Evolutionary conservation across 2,797 vertebrate genomes (phyloP).

Genomic region (Leontocebus nigricollis): DNA sequence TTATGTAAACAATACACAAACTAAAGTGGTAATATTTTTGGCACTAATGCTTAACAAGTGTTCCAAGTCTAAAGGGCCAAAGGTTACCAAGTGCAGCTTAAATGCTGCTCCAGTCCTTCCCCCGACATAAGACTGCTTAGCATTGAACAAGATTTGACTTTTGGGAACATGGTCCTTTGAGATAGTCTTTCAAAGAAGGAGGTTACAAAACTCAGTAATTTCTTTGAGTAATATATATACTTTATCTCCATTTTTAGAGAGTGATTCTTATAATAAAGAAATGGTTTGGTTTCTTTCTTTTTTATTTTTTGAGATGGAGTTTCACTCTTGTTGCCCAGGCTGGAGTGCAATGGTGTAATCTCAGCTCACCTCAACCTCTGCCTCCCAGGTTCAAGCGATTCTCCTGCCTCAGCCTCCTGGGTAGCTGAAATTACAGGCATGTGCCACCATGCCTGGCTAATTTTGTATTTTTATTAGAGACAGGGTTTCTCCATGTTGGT

Average conservation of each 20-base stretch:
- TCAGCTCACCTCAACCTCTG: too few species aligned
- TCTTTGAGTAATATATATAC: not conserved
- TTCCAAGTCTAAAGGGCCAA: not conserved
- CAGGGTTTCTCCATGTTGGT: too few species aligned
- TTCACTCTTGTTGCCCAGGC: too few species aligned
- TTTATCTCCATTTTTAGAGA: not conserved
- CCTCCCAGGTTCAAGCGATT: too few species aligned
- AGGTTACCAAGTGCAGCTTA: not conserved
- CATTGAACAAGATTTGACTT: not conserved
- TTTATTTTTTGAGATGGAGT: not conserved
- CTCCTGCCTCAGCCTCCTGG: too few species aligned
- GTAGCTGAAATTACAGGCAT: too few species aligned
- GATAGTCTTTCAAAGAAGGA: not conserved
- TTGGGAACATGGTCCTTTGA: not conserved
- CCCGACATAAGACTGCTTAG: not conserved
- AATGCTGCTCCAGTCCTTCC: not conserved
- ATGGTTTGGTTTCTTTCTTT: not conserved
- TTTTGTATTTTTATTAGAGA: too few species aligned
- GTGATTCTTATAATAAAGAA: not conserved
- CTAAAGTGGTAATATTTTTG: not conserved
- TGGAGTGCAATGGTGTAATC: too few species aligned
- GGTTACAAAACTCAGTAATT: not conserved
- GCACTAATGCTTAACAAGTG: not conserved
- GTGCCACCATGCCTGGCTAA: too few species aligned
- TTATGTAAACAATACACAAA: not conserved